Conservation (phyloP, 2,797 vertebrate species). For the Echeneis naucrates region DNA sequence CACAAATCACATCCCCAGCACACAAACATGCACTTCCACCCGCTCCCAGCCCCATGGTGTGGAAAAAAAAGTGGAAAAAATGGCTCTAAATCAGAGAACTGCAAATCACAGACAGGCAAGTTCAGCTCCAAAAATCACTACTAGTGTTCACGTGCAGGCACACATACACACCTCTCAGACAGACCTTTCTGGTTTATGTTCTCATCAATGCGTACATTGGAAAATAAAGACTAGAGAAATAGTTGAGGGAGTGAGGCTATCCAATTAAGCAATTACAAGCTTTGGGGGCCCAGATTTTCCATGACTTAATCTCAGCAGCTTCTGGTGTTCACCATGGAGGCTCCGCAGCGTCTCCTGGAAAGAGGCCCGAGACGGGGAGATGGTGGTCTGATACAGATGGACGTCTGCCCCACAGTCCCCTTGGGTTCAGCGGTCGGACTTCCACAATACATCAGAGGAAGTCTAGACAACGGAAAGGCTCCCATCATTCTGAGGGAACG, state of each 20-base stretch:
- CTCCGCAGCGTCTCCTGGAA: slow-evolving; percentile 79
- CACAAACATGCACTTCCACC: background rate
- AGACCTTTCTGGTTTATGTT: slow-evolving; percentile 63
- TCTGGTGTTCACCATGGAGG: slow-evolving; percentile 73
- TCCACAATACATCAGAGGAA: slow-evolving; percentile 63
- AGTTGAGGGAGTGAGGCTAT: slow-evolving; percentile 64
- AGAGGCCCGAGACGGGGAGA: slow-evolving; percentile 63
- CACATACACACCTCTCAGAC: slow-evolving; percentile 54
- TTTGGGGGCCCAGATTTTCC: slow-evolving; percentile 75
- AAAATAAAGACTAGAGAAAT: slow-evolving; percentile 57
- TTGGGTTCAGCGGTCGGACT: slow-evolving; percentile 42
- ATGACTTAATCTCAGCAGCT: slow-evolving; percentile 76
- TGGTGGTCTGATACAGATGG: slow-evolving; percentile 71
- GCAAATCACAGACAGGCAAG: slow-evolving; percentile 65
- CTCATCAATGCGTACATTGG: slow-evolving; percentile 59
- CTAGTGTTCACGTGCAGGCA: slow-evolving; percentile 46
- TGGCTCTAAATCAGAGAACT: slow-evolving; percentile 59
- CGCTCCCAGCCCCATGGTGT: slow-evolving; percentile 41
- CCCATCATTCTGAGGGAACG: slow-evolving; percentile 33
- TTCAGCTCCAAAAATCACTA: slow-evolving; percentile 41
- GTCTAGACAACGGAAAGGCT: slow-evolving; percentile 71
- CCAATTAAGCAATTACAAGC: slow-evolving; percentile 81
- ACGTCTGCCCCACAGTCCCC: slow-evolving; percentile 52
- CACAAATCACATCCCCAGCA: slow-evolving; percentile 38
- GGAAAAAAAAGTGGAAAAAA: slow-evolving; percentile 65